Conservation (phyloP, 1,140 invertebrate species). For the Bombus haemorrhoidalis region DNA sequence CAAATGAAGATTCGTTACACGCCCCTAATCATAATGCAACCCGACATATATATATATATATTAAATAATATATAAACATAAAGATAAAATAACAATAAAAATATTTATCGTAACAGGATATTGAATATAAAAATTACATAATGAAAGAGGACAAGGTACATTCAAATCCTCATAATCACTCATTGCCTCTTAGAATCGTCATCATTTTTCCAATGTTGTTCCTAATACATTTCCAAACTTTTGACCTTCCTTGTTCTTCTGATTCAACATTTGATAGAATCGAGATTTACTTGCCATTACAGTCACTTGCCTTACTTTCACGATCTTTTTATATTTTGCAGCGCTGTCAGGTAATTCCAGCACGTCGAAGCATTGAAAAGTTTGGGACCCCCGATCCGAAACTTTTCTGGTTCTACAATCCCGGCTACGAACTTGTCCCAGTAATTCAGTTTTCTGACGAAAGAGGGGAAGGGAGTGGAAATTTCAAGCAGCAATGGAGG, state of each 20-base stretch:
- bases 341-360: constrained; percentile 17
- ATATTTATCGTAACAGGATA: neutral
- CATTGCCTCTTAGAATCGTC: too few relatives aligned
- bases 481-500: constrained; percentile 25
- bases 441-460: constrained; percentile 41
- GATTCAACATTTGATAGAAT: constrained; percentile 8
- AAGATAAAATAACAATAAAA: neutral
- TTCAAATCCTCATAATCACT: neutral
- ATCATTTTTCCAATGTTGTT: neutral
- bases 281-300: constrained; percentile 1
- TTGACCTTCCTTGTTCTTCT: neutral
- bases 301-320: neutral
- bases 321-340: constrained; percentile 14
- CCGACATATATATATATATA: neutral
- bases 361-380: constrained; percentile 38
- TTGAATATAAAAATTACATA: neutral
- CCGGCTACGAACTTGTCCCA: constrained; percentile 29
- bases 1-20: too few relatives aligned
- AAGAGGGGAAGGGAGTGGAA: neutral
- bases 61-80: neutral
- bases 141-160: neutral
- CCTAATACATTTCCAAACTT: neutral
- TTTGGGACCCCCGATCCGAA: constrained; percentile 8
- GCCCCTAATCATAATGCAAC: too few relatives aligned
- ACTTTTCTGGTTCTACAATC: constrained; percentile 34